Evolutionary conservation across 2,113 vertebrate genomes (phyloP).

Genomic region (Hippoglossus stenolepis): DNA sequence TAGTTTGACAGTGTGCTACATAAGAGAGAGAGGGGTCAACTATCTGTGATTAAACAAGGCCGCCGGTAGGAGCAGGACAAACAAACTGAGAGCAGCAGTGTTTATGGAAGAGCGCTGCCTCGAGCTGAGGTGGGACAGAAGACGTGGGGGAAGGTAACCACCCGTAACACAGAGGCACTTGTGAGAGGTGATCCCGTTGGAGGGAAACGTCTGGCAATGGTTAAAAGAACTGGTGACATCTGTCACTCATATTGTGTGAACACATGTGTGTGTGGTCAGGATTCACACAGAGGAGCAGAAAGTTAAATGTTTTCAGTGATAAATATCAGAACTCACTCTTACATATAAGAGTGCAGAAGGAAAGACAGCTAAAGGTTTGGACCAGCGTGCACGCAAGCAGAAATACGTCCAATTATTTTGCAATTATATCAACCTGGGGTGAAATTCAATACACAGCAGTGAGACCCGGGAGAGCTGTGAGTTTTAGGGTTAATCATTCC

Average conservation of each 20-base stretch:
- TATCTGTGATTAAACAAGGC: constrained; percentile 41
- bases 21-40: neutral
- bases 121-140: constrained; percentile 41
- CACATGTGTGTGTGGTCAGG: constrained; percentile 20
- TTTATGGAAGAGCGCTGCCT: constrained; percentile 47
- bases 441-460: constrained; percentile 19
- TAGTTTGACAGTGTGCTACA: no score
- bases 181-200: constrained; percentile 10
- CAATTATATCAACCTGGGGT: neutral
- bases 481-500: constrained; percentile 26
- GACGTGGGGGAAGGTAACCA: constrained; percentile 8
- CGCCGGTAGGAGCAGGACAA: constrained; percentile 31
- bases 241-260: constrained; percentile 40
- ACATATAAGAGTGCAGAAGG: neutral
- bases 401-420: neutral
- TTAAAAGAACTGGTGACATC: constrained; percentile 41
- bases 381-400: neutral
- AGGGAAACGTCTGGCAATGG: constrained; percentile 45
- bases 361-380: constrained; percentile 7
- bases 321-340: constrained; percentile 23
- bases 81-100: constrained; percentile 40
- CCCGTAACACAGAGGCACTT: constrained; percentile 23
- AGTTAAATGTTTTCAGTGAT: constrained; percentile 17
- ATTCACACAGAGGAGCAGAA: constrained; percentile 18
- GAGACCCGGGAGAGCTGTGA: neutral